Conservation (phyloP, 2,797 vertebrate genomes). For the Diglossa cyanea region DNA sequence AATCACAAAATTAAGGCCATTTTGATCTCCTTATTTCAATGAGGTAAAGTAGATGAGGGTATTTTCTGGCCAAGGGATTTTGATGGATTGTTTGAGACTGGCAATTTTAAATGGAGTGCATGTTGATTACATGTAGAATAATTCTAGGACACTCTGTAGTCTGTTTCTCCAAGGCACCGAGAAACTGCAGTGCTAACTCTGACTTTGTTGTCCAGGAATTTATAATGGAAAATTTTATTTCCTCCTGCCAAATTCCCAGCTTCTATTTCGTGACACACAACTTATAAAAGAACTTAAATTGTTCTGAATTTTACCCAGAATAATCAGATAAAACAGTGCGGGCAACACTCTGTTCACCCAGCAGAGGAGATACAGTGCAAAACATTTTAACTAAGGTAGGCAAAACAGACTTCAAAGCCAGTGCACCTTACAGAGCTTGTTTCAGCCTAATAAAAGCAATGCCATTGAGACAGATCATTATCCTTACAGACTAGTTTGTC, state of each 20-base stretch:
- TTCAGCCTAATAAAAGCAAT: not conserved
- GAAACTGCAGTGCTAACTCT: not conserved
- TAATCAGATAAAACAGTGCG: not conserved
- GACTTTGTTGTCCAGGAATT: not conserved
- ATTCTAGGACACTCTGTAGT: not conserved
- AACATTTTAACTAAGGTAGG: not conserved
- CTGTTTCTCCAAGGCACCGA: not conserved
- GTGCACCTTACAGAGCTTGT: not conserved
- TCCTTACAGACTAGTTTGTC: not conserved
- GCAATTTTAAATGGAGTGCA: not conserved
- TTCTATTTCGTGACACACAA: not conserved
- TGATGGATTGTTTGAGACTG: not conserved
- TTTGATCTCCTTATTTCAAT: not conserved
- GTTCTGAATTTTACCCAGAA: not conserved
- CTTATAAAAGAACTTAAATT: not conserved
- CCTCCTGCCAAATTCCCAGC: not conserved
- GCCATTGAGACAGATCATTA: not conserved
- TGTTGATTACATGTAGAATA: not conserved
- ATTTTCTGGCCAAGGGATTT: not conserved
- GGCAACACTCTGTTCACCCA: not conserved
- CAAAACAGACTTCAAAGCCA: not conserved
- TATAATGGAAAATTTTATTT: not conserved
- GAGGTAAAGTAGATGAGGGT: not conserved
- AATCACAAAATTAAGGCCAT: not conserved
- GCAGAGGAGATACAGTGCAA: not conserved